Base-by-base conservation (phyloP, 2,113 vertebrate species). In the Noturus placidus region DNA sequence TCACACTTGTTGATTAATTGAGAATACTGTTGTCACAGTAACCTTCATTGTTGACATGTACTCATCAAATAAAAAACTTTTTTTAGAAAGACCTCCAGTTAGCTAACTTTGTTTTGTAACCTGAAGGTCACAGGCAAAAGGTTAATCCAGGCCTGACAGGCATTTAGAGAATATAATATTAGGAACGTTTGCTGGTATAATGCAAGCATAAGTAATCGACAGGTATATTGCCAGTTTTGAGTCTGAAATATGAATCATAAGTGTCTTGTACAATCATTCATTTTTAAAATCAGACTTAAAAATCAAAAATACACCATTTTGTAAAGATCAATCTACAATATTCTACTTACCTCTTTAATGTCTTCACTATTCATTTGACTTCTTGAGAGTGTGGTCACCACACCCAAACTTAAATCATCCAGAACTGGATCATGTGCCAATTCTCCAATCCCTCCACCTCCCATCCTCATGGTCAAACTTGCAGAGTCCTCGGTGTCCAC, bases 341-440 rank as follows among this genome's bases (percentile, higher is more conserved):
- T 52, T 35, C 22, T 0, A 8, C 86, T 61, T 95, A 97, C 96
- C 96, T 97, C 96, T 92, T 96, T 97, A 74, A 94, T 95, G 91
- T 96, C 90, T 54, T 97, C 91, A 86, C 87, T 86, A 19, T 89
- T 82, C 13, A 88, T 86, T n/a, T 83, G 63, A 86, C 56, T 63
- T 91, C 96, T 89, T 91, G 94, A 0, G 90, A 95, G 22, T 8
- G 93, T 95, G 0, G 95, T 95, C 84, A 95, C 95, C 0, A 95
- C 96, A 85, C 95, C 96, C 87, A 96, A 80, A 81, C 94, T 61
- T 52, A 33, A 20, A 61, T 96, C 95, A 91, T 89, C 86, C n/a
- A 93, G 86, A 19, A 93, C 93, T 4, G 95, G 93, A 50, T 91
- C 89, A 20, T 96, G 96, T 0, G 92, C 95, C 83, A 95, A 93